Base-by-base conservation (phyloP, 1,140 invertebrate genomes). In the Drosophila rhopaloa region DNA sequence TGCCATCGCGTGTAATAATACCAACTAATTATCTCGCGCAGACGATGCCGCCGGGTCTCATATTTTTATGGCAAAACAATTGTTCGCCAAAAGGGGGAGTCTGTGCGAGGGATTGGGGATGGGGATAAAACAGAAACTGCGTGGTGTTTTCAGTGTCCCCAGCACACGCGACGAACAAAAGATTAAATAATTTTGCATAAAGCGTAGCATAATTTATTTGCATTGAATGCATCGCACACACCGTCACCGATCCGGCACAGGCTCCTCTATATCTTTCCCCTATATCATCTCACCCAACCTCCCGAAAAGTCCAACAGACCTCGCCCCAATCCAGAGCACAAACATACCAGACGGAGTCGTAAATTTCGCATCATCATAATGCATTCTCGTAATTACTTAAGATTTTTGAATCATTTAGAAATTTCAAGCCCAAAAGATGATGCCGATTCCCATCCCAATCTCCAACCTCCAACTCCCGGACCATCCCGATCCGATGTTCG, bases 141-240 rank as follows among this genome's bases (percentile, higher is more conserved):
- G 46, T 40, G 46, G 51, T 11, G 14, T 24, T n/a, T n/a, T 29
- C 13, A 10, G 24, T 41, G 29, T 46, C 37, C 71, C 81, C 58
- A 48, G 61, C 76, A 70, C 71, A 77, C 75, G 74, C 82, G 82
- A 86, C 82, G 70, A 89, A 90, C 84, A 89, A 90, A 90, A 90
- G 85, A 90, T 90, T 90, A 90, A 90, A 90, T 90, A 90, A 90
- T 90, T 86, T 90, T 90, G 85, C 85, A 90, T 90, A 90, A 90
- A 82, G 85, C 85, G 85, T 90, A 90, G 74, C 85, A 90, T 90
- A 90, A 90, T 90, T 90, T 90, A 90, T 90, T 90, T 86, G 81
- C 85, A 82, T 86, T 90, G 85, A 90, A 90, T 90, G 85, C 85
- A 90, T 90, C 65, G 82, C 76, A 88, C 82, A 86, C 83, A 66